A percentile compares a stretch with the other conserved stretches of the same genome.
These are phyloP conservation scores for Athetis lepigone DNA, from an alignment of 2,888 invertebrate genomes.

Conservation along the genomic window DNA sequence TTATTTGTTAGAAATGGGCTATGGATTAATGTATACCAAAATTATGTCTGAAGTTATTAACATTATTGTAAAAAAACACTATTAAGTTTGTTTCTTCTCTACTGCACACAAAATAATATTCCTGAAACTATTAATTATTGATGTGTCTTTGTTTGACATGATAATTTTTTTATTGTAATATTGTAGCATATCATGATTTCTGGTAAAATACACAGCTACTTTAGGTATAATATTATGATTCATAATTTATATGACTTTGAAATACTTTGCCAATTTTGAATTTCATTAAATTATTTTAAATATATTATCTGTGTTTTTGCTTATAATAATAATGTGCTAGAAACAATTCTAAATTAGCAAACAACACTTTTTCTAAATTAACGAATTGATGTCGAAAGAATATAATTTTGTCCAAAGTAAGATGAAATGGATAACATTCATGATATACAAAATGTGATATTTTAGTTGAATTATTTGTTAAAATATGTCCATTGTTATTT, in stretches of 20 bases:
- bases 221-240: constrained; percentile 17
- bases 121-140: background rate
- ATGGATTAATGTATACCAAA: constrained; percentile 51
- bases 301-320: constrained; percentile 17
- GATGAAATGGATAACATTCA: constrained; percentile 38
- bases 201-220: constrained; percentile 31
- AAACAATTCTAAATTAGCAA: background rate
- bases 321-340: constrained; percentile 9
- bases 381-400: constrained; percentile 16
- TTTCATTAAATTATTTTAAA: constrained; percentile 27
- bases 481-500: constrained; percentile 58
- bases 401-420: constrained; percentile 32
- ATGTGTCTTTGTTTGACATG: constrained; percentile 6
- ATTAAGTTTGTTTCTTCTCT: constrained; percentile 28
- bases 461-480: constrained; percentile 62
- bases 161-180: constrained; percentile 1
- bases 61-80: constrained; percentile 23
- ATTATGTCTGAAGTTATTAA: constrained; percentile 48
- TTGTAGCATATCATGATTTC: constrained; percentile 18
- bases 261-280: constrained; percentile 38
- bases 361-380: background rate
- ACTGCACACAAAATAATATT: constrained; percentile 33
- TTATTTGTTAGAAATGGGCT: constrained; percentile 49
- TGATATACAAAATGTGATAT: constrained; percentile 69
- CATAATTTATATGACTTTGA: constrained; percentile 25